Conservation (phyloP, 2,797 vertebrate species). For the Spinus pinus region DNA sequence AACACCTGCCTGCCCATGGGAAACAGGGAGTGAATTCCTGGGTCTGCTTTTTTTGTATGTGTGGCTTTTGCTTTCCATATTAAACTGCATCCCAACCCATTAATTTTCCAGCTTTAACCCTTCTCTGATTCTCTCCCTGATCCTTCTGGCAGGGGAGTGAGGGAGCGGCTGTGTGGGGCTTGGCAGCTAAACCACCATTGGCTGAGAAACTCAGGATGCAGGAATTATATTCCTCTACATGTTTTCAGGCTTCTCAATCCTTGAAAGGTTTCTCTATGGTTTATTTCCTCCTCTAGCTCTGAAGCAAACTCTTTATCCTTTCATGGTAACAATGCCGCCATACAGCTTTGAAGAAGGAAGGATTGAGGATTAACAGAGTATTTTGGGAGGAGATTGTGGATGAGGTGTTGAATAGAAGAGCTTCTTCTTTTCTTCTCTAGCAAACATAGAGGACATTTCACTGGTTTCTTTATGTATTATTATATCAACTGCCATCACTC, state of each 20-base stretch:
- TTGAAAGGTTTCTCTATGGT: neutral
- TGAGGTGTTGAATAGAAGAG: neutral
- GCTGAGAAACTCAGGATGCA: neutral
- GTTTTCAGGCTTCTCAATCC: neutral
- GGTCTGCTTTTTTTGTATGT: neutral
- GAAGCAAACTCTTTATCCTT: neutral
- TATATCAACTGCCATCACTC: neutral
- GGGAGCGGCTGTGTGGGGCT: fast-evolving
- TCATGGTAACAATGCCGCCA: neutral
- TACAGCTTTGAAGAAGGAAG: neutral
- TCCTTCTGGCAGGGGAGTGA: neutral
- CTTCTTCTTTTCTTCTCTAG: neutral
- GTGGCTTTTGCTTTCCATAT: neutral
- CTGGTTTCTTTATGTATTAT: neutral
- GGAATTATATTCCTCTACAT: neutral
- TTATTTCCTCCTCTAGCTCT: neutral
- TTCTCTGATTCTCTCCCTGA: neutral
- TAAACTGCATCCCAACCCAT: neutral
- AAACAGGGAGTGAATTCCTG: neutral
- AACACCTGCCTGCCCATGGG: neutral
- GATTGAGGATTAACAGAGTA: neutral
- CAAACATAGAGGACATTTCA: neutral
- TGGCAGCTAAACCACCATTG: neutral
- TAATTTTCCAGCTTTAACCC: neutral
- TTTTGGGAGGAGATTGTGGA: neutral